Base-by-base conservation (phyloP, 1,140 invertebrate genomes). In the Lamellibrachia luymesi region DNA sequence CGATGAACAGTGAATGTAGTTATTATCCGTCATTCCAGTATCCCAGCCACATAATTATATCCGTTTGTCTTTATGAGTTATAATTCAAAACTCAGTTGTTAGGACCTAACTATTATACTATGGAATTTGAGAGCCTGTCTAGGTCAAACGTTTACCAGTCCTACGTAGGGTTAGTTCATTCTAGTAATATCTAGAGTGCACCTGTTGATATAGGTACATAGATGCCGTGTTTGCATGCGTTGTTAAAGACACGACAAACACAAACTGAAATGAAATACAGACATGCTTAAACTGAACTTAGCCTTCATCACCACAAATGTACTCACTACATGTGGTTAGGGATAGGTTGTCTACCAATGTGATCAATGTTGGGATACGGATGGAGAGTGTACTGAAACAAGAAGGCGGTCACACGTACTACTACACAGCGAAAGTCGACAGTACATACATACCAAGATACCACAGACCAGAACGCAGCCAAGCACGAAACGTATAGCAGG, bases 331-430 rank as follows among this genome's bases (percentile, higher is more conserved):
- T 51, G 51, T 91, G 2, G 49, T 50, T 51, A 50, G 91, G 91
- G 49, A 91, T 91, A 91, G 91, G 91, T n/a, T 91, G 49, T 50
- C 91, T 50, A 25, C 91, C 91, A 51, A 50, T 50, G 49, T 91
- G 91, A 22, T 91, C 91, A 91, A 91, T 51, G 51, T 51, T 91
- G 91, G 91, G 91, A 13, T 91, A 50, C 91, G 49, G 91, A 51
- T 51, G 91, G 22, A 91, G 91, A 51, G 91, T 91, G 91, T 91
- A 91, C 91, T 91, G 91, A 50, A 91, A 91, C 91, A 91, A 51
- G 13, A 51, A 91, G 91, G 13, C 64, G 64, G 64, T 80, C 64
- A 80, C 91, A 91, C 91, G 10, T 50, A 51, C 91, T 91, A 38
- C 50, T 50, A 91, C 91, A 91, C 91, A 91, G 91, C 51, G 91